Evolutionary conservation across 1,140 invertebrate species (phyloP).

Genomic region (Oryzaephilus surinamensis): DNA sequence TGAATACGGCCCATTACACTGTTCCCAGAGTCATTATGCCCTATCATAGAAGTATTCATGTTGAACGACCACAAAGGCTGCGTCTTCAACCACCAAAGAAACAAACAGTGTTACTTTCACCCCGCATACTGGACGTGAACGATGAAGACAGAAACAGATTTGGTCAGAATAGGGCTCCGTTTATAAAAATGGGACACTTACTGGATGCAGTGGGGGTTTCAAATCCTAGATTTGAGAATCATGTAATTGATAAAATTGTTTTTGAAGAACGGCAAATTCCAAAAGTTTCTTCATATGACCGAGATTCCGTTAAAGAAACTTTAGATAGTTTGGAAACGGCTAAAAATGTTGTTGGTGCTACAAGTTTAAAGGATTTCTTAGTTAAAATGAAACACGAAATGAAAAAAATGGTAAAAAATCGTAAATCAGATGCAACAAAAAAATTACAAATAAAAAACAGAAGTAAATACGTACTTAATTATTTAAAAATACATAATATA

Average conservation of each 20-base stretch:
- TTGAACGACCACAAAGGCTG: constrained; percentile 9
- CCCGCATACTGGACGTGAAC: constrained; percentile 24
- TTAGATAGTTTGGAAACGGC: constrained; percentile 8
- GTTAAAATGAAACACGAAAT: constrained; percentile 14
- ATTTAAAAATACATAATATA: too few relatives aligned
- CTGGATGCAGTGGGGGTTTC: constrained; percentile 20
- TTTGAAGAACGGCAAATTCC: too few relatives aligned
- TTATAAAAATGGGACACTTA: constrained; percentile 15
- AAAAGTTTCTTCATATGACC: too few relatives aligned
- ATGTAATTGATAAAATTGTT: too few relatives aligned
- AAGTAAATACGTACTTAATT: too few relatives aligned
- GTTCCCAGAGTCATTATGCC: constrained; percentile 17
- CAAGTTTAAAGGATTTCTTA: constrained; percentile 10
- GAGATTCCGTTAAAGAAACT: constrained; percentile 2
- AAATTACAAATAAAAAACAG: too few relatives aligned
- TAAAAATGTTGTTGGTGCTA: constrained; percentile 10
- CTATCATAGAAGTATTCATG: constrained; percentile 7
- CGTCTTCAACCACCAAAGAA: constrained; percentile 6
- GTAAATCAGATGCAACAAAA: too few relatives aligned
- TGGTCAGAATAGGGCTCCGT: constrained; percentile 3
- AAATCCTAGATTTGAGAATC: too few relatives aligned
- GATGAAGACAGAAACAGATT: not conserved
- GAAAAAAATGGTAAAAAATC: constrained; percentile 1
- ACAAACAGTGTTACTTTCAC: constrained; percentile 24
- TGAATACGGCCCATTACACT: constrained; percentile 13